A percentile compares a stretch with the other conserved stretches of the same genome.
These are phyloP conservation scores for Sphecodes monilicornis DNA, from an alignment of 2,888 invertebrate species.

Conservation along the genomic window DNA sequence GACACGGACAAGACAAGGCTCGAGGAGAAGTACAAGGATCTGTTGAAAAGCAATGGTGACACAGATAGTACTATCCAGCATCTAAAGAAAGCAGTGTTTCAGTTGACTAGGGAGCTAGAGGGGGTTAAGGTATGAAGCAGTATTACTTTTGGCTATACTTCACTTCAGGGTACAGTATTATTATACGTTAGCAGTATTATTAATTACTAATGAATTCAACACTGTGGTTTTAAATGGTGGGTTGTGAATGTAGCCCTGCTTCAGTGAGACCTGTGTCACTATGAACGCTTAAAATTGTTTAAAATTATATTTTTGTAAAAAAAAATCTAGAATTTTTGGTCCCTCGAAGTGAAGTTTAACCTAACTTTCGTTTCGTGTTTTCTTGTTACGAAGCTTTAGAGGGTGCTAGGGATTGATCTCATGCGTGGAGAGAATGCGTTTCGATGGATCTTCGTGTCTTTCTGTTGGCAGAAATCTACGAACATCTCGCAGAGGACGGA, in stretches of 20 bases:
- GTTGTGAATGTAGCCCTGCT: too few relatives aligned
- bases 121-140: constrained; percentile 72
- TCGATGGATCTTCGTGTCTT: neutral
- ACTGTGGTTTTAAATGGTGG: too few relatives aligned
- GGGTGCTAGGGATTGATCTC: neutral
- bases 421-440: neutral
- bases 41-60: constrained; percentile 71
- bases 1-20: constrained; percentile 75
- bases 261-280: too few relatives aligned
- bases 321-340: too few relatives aligned
- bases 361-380: too few relatives aligned
- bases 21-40: constrained; percentile 76
- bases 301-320: too few relatives aligned
- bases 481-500: constrained; percentile 54
- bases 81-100: constrained; percentile 78
- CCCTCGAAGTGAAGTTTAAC: too few relatives aligned
- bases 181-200: too few relatives aligned
- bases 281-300: too few relatives aligned
- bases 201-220: too few relatives aligned
- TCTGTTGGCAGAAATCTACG: constrained; percentile 64
- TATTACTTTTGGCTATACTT: neutral
- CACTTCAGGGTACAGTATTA: too few relatives aligned
- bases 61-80: constrained; percentile 75
- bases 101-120: constrained; percentile 77
- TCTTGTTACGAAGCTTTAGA: neutral